phyloP scores from a whole-genome alignment of 2,113 vertebrate species.

The Monarcha castaneiventris region DNA sequence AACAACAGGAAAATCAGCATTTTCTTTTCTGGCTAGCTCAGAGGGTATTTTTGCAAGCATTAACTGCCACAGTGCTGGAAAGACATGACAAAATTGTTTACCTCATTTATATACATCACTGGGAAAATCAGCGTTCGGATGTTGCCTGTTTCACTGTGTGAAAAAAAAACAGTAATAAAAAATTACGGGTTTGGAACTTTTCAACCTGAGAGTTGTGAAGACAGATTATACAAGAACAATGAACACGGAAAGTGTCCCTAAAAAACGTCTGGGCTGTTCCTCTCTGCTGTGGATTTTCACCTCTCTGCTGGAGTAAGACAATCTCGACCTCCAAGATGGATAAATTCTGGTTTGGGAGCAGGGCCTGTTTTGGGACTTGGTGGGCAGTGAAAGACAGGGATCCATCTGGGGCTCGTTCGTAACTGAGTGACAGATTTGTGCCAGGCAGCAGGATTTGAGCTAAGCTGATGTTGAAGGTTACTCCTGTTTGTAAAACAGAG shows the following conservation, averaged over 20 bases:
- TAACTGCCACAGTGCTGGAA: background rate
- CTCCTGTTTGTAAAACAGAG: background rate
- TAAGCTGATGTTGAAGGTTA: background rate
- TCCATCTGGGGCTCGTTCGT: background rate
- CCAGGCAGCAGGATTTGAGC: background rate
- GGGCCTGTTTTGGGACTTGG: background rate
- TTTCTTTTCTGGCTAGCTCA: background rate
- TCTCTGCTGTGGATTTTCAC: background rate
- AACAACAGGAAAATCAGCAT: background rate
- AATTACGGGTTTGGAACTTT: background rate
- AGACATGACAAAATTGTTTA: conserved; percentile 38
- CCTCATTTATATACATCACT: conserved; percentile 93
- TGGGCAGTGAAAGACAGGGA: background rate
- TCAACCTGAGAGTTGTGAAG: background rate
- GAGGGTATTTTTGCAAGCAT: background rate
- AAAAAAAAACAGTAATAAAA: background rate
- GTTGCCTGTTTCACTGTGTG: conserved; percentile 81
- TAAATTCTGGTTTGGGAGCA: background rate
- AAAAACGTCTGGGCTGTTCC: background rate
- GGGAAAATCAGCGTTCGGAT: conserved; percentile 84
- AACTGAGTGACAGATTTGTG: background rate
- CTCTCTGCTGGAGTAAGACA: background rate
- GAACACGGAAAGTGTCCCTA: background rate
- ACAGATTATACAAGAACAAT: background rate
- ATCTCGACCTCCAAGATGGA: background rate